Conservation (phyloP, 2,113 vertebrate species). For the Sprattus sprattus region DNA sequence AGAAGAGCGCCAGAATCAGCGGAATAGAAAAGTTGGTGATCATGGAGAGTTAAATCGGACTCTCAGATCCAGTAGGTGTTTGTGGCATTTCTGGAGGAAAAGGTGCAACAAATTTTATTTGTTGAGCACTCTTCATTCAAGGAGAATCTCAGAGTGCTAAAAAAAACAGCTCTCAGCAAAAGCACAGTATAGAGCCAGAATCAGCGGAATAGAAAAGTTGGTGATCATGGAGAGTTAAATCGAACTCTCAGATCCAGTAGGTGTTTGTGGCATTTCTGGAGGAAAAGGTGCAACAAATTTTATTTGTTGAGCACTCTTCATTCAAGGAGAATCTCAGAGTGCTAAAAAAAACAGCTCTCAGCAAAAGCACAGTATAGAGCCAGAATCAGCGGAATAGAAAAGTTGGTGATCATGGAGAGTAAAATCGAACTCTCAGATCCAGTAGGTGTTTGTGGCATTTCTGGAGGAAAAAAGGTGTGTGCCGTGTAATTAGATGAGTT, state of each 20-base stretch:
- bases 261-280: not conserved
- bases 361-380: too few species aligned
- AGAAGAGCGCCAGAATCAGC: not conserved
- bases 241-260: not conserved
- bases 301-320: too few species aligned
- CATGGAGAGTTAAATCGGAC: not conserved
- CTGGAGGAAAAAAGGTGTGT: not conserved
- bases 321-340: too few species aligned
- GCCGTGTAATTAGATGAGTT: slow-evolving; percentile 73
- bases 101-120: too few species aligned
- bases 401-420: not conserved
- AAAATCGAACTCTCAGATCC: not conserved
- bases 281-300: too few species aligned
- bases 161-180: too few species aligned
- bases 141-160: too few species aligned
- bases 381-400: not conserved
- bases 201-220: not conserved
- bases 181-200: not conserved
- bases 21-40: not conserved
- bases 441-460: not conserved
- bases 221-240: not conserved
- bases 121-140: too few species aligned
- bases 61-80: not conserved
- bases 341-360: too few species aligned
- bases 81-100: not conserved